Evolutionary conservation across 2,888 invertebrate species (phyloP).

Genomic region (Stenodera caucasica): DNA sequence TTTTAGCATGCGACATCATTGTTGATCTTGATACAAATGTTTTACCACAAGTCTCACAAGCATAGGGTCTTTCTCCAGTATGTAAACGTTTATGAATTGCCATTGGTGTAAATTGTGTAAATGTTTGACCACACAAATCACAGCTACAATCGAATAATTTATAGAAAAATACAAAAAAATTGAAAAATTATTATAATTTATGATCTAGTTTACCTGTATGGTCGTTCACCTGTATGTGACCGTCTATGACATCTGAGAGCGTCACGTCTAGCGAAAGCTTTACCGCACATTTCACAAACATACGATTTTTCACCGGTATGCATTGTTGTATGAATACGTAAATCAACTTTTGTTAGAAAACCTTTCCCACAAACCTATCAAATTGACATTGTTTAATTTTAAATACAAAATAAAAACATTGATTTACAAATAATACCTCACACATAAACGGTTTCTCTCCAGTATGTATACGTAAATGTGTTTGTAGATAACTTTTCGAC

Average conservation of each 20-base stretch:
- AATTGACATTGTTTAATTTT: conserved; percentile 8
- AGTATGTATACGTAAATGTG: conserved; percentile 62
- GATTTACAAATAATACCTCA: conserved; percentile 54
- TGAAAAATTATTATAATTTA: background rate
- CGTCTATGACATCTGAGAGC: conserved; percentile 62
- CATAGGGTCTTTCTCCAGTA: conserved; percentile 64
- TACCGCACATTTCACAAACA: conserved; percentile 64
- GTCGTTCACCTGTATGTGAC: conserved; percentile 63
- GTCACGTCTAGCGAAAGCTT: conserved; percentile 64
- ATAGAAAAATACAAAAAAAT: background rate
- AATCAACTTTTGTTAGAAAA: conserved; percentile 62
- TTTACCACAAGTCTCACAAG: conserved; percentile 62
- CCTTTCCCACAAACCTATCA: conserved; percentile 61
- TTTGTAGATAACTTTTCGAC: conserved; percentile 63
- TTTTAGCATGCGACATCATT: conserved; percentile 63
- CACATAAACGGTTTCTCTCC: conserved; percentile 65
- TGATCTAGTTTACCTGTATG: conserved; percentile 53
- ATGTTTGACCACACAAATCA: conserved; percentile 64
- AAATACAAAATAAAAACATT: conserved; percentile 9
- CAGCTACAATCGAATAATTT: conserved; percentile 51
- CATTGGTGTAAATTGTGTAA: conserved; percentile 67
- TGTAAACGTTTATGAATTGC: conserved; percentile 65
- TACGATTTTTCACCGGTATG: conserved; percentile 66
- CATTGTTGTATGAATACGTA: conserved; percentile 64
- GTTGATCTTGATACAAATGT: conserved; percentile 63